These are phyloP conservation scores for Pantherophis alleghaniensis DNA, from an alignment of 2,797 vertebrate species.

Conservation along the genomic window DNA sequence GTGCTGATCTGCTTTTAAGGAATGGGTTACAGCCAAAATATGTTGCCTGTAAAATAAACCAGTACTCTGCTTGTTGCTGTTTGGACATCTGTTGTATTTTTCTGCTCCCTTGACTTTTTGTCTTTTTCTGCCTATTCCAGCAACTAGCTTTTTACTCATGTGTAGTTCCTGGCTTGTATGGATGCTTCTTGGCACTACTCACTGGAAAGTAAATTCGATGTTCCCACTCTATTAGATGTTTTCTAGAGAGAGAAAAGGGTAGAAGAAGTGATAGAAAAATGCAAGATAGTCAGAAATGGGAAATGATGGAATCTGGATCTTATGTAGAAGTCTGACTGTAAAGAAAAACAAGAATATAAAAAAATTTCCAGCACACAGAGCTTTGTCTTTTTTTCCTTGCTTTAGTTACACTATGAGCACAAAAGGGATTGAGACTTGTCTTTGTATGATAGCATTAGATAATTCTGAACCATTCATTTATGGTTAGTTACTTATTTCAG, in stretches of 20 bases:
- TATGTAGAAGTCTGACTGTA: not conserved
- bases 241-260: not conserved
- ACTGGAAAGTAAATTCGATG: not conserved
- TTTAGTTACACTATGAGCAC: not conserved
- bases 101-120: not conserved
- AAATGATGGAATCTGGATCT: not conserved
- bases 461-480: not conserved
- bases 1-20: constrained; percentile 6
- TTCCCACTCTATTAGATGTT: not conserved
- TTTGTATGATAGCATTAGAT: not conserved
- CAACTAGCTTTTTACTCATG: not conserved
- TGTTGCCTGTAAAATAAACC: constrained; percentile 5
- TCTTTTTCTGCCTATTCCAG: not conserved
- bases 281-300: not conserved
- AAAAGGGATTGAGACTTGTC: not conserved
- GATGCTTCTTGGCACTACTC: not conserved
- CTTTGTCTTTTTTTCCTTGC: not conserved
- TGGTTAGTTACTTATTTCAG: not conserved
- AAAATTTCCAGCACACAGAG: not conserved
- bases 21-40: not conserved
- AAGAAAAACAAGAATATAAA: not conserved
- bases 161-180: not conserved
- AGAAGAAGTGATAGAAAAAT: not conserved
- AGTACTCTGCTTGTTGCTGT: not conserved
- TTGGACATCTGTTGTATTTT: not conserved